Evolutionary conservation across 2,888 invertebrate species (phyloP), one percentile per base, ranked within the genome.

Genomic region (Herminia tarsipennalis): DNA sequence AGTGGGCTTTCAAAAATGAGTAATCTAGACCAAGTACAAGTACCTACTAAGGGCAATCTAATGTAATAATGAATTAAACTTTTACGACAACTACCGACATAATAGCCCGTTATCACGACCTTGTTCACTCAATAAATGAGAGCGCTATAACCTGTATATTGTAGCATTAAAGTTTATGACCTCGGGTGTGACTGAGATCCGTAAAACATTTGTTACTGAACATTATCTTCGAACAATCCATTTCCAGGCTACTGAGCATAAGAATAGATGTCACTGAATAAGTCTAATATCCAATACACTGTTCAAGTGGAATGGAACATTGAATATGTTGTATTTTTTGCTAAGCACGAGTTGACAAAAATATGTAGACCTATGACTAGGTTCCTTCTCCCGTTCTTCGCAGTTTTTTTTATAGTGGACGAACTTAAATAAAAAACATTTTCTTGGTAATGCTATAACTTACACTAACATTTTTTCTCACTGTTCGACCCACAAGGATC

Each of bases 91-190:
- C 21, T 14, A n/a, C 9, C 6, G 12, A 12, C 39, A 40, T 37
- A 29, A 27, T 34, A 36, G 24, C 9, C 34, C 10, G 50, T 55
- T 54, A 48, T 29, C 46, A 38, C 35, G 39, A 25, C 32, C 22
- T 46, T 45, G 41, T 40, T 50, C 48, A 49, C 46, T 41, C 41
- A 45, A 64, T 51, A 52, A 69, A 61, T 35, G 56, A 55, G 53
- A 55, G 49, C 51, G 60, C 48, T 51, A 58, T 73, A 70, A 65
- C 66, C 68, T 55, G 35, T 59, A 69, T 70, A 65, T 66, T 39
- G 46, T 50, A 53, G 51, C 35, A 58, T 76, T 60, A 70, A 66
- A 57, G 55, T 68, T 76, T 64, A 75, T 51, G 65, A 64, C 51
- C 52, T 42, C 46, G 43, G 5, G 39, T 50, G 53, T 52, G 54